phyloP scores from a whole-genome alignment of 2,888 invertebrate species.

The Volucella bombylans region DNA sequence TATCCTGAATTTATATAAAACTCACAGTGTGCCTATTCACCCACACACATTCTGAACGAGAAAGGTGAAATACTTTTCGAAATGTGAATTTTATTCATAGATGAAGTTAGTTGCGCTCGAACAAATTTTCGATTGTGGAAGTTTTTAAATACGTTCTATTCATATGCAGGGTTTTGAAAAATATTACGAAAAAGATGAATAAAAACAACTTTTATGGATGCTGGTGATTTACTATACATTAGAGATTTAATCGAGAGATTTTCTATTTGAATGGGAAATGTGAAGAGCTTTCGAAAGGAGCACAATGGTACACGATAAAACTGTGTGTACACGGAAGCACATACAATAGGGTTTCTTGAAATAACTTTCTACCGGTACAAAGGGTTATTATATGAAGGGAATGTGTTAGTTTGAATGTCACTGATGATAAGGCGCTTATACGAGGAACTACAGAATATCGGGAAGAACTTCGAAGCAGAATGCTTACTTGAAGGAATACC shows the following conservation, averaged over 20 bases:
- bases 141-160: constrained; percentile 51
- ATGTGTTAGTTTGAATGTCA: too few relatives aligned
- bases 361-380: too few relatives aligned
- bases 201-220: constrained; percentile 46
- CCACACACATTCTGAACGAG: constrained; percentile 7
- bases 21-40: constrained; percentile 24
- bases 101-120: constrained; percentile 64
- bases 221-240: constrained; percentile 31
- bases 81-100: constrained; percentile 69
- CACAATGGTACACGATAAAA: too few relatives aligned
- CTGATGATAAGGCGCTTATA: too few relatives aligned
- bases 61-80: constrained; percentile 48
- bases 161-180: constrained; percentile 47
- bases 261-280: constrained; percentile 54
- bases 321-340: too few relatives aligned
- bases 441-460: too few relatives aligned
- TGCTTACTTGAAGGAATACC: too few relatives aligned
- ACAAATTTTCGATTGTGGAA: constrained; percentile 67
- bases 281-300: neutral
- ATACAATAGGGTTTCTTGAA: too few relatives aligned
- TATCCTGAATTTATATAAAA: constrained; percentile 63
- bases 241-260: constrained; percentile 45
- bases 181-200: neutral
- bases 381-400: too few relatives aligned
- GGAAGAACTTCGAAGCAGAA: too few relatives aligned